Evolutionary conservation across 2,797 vertebrate genomes (phyloP), one percentile per base, ranked within the genome.

Genomic region (Glossophaga mutica): DNA sequence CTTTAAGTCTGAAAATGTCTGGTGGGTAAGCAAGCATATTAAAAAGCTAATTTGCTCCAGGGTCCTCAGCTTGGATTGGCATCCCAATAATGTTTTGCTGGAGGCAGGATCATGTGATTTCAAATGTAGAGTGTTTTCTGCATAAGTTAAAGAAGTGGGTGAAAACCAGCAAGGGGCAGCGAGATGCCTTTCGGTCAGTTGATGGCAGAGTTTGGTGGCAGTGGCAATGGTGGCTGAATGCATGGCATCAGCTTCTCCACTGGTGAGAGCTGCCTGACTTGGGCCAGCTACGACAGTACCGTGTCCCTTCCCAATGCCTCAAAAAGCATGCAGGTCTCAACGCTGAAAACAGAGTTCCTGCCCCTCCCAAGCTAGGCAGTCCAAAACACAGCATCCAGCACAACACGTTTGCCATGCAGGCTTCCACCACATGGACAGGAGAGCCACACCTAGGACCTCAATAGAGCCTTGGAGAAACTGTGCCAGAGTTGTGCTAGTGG

Each of bases 131-230:
- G 59, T 62, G 59, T 65, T 65, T 65, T 99, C 99, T 97, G 99
- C 99, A 97, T 99, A 99, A 98, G 99, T 99, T 97, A 99, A 99
- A 97, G 99, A 99, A 97, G 59, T 99, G 97, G 99, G 99, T 97
- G 99, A 99, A 97, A 99, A 99, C 94, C 99, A 91, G 99, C 99
- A 96, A 99, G 99, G 99, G 99, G 99, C 97, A 99, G 99, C 98
- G 99, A 99, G 98, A 99, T 99, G 99, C 99, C 99, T 37, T 99
- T 99, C 98, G 99, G 99, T 74, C 99, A 99, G 95, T 99, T 99
- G 97, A 99, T 99, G 99, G 99, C 99, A 16, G 92, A 16, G 92
- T 99, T 99, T 81, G 99, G 99, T 85, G 99, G 99, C 62, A 99
- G 99, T 1, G 99, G 99, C 71, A 99, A 99, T 29, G 99, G 99